These are phyloP conservation scores for Carcina quercana DNA, from an alignment of 2,888 invertebrate species.

Conservation along the genomic window DNA sequence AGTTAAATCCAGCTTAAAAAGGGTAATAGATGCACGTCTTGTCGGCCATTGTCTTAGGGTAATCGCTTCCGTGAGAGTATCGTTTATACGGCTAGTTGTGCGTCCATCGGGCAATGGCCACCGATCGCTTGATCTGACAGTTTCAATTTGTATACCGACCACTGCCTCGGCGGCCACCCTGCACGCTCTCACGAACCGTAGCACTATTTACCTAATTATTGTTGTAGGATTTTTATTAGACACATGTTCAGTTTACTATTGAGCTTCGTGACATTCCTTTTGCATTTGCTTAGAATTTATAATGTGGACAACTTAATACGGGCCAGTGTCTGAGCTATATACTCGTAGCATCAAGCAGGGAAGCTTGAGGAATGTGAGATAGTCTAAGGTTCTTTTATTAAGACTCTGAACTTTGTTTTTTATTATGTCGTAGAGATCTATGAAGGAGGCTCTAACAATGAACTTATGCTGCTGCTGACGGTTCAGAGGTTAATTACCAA, in stretches of 20 bases:
- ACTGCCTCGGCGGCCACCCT: constrained; percentile 47
- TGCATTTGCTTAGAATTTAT: too few relatives aligned
- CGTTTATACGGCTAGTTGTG: constrained; percentile 23
- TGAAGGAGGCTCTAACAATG: too few relatives aligned
- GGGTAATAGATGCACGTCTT: constrained; percentile 69
- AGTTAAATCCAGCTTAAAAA: constrained; percentile 49
- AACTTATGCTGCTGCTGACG: too few relatives aligned
- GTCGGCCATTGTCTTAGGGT: constrained; percentile 66
- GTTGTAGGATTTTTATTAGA: constrained; percentile 42
- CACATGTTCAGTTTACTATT: neutral
- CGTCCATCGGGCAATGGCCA: constrained; percentile 29
- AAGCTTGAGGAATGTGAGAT: too few relatives aligned
- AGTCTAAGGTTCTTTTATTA: too few relatives aligned
- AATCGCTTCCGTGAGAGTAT: constrained; percentile 70
- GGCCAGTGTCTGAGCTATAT: too few relatives aligned
- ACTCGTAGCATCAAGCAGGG: too few relatives aligned
- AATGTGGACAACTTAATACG: too few relatives aligned
- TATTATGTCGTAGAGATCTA: too few relatives aligned
- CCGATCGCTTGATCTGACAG: constrained; percentile 47
- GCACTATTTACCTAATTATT: constrained; percentile 62
- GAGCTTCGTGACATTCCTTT: neutral
- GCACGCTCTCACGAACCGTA: constrained; percentile 59
- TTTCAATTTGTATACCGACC: constrained; percentile 58
- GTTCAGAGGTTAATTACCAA: too few relatives aligned
- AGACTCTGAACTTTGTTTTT: too few relatives aligned